phyloP scores from a whole-genome alignment of 2,888 invertebrate species.

The Scotopteryx bipunctaria region DNA sequence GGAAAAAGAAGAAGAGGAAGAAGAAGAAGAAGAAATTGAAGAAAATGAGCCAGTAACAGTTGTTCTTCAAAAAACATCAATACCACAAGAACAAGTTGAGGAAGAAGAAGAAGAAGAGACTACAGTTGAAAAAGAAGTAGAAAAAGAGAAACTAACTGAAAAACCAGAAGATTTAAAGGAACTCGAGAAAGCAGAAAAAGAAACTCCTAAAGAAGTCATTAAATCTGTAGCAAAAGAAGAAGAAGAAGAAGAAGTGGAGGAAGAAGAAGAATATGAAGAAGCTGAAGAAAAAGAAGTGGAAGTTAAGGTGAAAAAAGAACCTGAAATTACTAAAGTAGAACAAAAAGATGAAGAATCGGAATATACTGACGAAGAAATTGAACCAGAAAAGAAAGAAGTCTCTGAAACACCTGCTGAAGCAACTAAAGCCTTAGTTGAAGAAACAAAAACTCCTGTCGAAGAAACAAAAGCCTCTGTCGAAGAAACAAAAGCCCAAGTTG shows the following conservation, averaged over 20 bases:
- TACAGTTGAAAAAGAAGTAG: slow-evolving; percentile 27
- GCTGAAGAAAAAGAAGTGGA: slow-evolving; percentile 35
- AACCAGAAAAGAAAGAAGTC: slow-evolving; percentile 13
- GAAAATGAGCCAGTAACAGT: slow-evolving; percentile 46
- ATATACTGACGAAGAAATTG: slow-evolving; percentile 11
- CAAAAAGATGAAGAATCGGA: slow-evolving; percentile 36
- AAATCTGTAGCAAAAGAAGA: slow-evolving; percentile 30
- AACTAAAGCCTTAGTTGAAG: slow-evolving; percentile 32
- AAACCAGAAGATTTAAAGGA: slow-evolving; percentile 18
- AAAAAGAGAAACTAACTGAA: slow-evolving; percentile 23
- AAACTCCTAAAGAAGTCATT: slow-evolving; percentile 18
- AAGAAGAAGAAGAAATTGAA: slow-evolving; percentile 45
- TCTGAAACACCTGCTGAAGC: slow-evolving; percentile 31
- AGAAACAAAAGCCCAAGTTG: slow-evolving; percentile 29
- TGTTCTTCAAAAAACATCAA: slow-evolving; percentile 41
- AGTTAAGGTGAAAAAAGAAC: slow-evolving; percentile 3
- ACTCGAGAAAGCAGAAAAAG: slow-evolving; percentile 17
- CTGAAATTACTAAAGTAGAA: slow-evolving; percentile 28
- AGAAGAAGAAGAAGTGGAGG: slow-evolving; percentile 41
- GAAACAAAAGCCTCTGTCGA: slow-evolving; percentile 25
- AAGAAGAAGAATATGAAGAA: slow-evolving; percentile 39
- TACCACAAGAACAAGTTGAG: slow-evolving; percentile 29
- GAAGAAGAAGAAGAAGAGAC: slow-evolving; percentile 22
- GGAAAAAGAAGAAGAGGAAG: slow-evolving; percentile 51
- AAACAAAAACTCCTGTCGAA: slow-evolving; percentile 17